These are phyloP conservation scores for Ascaphus truei DNA, from an alignment of 2,113 vertebrate species.

Conservation along the genomic window DNA sequence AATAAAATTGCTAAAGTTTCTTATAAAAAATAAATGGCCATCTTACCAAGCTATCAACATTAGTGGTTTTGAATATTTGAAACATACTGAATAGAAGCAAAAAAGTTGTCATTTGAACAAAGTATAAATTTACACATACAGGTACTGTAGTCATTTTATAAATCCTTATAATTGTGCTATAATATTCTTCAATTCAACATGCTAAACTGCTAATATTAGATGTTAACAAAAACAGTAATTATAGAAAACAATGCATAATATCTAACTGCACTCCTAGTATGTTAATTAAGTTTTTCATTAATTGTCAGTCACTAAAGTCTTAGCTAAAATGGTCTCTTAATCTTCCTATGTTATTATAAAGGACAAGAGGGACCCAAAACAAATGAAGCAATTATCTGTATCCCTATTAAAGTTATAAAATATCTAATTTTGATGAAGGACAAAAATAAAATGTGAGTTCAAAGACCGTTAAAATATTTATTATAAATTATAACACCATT, in stretches of 20 bases:
- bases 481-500: too few species aligned
- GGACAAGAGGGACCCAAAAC: slow-evolving; percentile 1
- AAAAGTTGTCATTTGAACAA: too few species aligned
- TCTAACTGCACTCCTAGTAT: not conserved
- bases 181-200: too few species aligned
- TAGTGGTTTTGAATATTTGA: too few species aligned
- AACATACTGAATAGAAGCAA: too few species aligned
- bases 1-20: too few species aligned
- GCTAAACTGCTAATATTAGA: slow-evolving; percentile 13
- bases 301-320: not conserved
- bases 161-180: too few species aligned
- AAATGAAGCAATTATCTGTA: slow-evolving; percentile 22
- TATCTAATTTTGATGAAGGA: slow-evolving; percentile 5
- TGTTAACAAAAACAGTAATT: slow-evolving; percentile 2
- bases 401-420: slow-evolving; percentile 7
- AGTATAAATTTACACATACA: too few species aligned
- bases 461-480: slow-evolving; percentile 13
- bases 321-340: slow-evolving; percentile 13
- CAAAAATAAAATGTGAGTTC: not conserved
- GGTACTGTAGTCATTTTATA: too few species aligned
- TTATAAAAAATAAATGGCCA: too few species aligned
- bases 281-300: slow-evolving; percentile 20
- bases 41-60: too few species aligned
- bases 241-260: not conserved
- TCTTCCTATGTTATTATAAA: slow-evolving; percentile 27